phyloP scores from a whole-genome alignment of 2,797 vertebrate genomes.

The Benthosema pterotum region DNA sequence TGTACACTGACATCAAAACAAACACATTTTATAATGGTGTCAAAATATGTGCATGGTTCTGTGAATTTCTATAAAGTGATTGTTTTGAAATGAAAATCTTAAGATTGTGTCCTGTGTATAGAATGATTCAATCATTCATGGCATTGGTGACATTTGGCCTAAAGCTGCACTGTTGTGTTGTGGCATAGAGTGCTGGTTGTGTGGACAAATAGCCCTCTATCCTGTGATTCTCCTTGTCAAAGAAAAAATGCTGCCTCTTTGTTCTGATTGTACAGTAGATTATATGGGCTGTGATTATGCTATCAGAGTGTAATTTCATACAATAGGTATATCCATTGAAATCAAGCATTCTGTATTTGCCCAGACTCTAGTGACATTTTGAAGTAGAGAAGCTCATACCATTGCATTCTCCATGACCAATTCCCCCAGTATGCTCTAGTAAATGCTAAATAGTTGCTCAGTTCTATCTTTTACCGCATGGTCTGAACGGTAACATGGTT shows the following conservation, averaged over 20 bases:
- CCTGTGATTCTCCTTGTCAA: constrained; percentile 36
- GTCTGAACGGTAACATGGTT: no score
- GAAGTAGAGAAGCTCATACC: background rate
- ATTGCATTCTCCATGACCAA: background rate
- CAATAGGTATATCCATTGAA: constrained; percentile 6
- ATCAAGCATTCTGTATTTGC: constrained; percentile 1
- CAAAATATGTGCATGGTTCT: no score
- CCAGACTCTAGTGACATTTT: background rate
- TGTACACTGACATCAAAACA: no score
- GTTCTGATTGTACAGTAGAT: constrained; percentile 40
- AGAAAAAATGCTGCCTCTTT: constrained; percentile 46
- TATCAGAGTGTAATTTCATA: constrained; percentile 20
- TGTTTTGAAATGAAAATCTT: background rate
- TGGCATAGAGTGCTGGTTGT: no score
- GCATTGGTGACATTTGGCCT: constrained; percentile 19
- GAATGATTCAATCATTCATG: constrained; percentile 17
- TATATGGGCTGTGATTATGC: constrained; percentile 13
- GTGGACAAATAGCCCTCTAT: constrained; percentile 58
- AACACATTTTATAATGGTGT: no score
- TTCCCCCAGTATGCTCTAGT: no score
- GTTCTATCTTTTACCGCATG: no score
- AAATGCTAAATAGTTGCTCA: no score
- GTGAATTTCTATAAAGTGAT: background rate
- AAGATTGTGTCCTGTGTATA: background rate
- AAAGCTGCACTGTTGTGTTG: constrained; percentile 45